Conservation (phyloP, 1,140 invertebrate genomes). For the Oryctes rhinoceros region DNA sequence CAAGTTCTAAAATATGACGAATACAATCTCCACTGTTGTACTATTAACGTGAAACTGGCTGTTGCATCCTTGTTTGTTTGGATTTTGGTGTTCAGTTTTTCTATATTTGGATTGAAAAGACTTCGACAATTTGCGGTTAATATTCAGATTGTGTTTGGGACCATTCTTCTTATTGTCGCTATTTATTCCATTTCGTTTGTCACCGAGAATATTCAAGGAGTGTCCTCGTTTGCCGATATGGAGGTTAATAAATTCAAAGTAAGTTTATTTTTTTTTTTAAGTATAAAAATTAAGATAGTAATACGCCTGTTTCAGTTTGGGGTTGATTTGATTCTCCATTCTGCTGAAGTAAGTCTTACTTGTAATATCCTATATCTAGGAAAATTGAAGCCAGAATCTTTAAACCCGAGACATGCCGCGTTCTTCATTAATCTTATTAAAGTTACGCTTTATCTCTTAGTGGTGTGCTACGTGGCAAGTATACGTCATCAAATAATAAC, state of each 20-base stretch:
- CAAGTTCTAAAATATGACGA: neutral
- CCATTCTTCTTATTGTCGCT: neutral
- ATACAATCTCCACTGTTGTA: neutral
- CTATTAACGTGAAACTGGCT: neutral
- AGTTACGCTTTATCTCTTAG: neutral
- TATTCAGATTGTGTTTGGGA: neutral
- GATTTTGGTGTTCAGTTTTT: neutral
- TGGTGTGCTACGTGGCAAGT: neutral
- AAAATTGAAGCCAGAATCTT: neutral
- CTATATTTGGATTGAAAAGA: slow-evolving; percentile 8
- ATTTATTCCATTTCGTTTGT: neutral
- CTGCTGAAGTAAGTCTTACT: neutral
- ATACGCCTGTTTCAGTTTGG: slow-evolving; percentile 21
- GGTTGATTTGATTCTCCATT: slow-evolving; percentile 24
- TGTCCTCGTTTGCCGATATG: neutral
- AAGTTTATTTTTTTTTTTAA: neutral
- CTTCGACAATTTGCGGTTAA: neutral
- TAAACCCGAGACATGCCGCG: neutral
- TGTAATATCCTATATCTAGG: slow-evolving; percentile 4
- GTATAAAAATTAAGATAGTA: neutral
- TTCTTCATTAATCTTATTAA: neutral
- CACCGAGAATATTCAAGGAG: neutral
- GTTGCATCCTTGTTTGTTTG: neutral
- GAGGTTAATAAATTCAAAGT: slow-evolving; percentile 8
- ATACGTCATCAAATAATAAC: neutral